Conservation (phyloP, 2,888 invertebrate genomes). For the Peribatodes rhomboidaria region DNA sequence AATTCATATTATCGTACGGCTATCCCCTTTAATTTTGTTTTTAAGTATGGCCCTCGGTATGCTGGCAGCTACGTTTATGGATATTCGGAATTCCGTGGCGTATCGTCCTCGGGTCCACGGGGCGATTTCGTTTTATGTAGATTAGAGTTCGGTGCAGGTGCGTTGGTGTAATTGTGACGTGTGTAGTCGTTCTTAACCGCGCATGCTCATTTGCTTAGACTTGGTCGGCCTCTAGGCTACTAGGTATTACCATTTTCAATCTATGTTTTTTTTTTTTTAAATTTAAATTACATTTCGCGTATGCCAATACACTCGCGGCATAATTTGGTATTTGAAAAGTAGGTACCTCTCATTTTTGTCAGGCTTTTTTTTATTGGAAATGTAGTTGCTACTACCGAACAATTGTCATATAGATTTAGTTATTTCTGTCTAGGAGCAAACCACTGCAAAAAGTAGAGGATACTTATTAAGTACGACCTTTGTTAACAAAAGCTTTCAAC, state of each 20-base stretch:
- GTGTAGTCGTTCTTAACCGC: slow-evolving; percentile 56
- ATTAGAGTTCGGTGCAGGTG: slow-evolving; percentile 68
- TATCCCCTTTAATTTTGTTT: slow-evolving; percentile 87
- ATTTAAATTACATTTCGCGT: no score
- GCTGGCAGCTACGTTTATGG: slow-evolving; percentile 85
- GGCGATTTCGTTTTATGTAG: slow-evolving; percentile 82
- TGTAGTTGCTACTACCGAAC: no score
- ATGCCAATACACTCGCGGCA: no score
- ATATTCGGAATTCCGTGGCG: slow-evolving; percentile 83
- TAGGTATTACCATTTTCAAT: slow-evolving; percentile 6
- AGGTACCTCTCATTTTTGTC: no score
- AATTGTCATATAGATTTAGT: no score
- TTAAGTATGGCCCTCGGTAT: slow-evolving; percentile 85
- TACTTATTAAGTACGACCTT: no score
- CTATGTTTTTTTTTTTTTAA: neutral
- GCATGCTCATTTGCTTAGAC: slow-evolving; percentile 34
- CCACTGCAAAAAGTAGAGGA: no score
- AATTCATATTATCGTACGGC: slow-evolving; percentile 86
- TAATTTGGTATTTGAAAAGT: no score
- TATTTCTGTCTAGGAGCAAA: no score
- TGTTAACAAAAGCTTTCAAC: no score
- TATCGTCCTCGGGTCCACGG: slow-evolving; percentile 74
- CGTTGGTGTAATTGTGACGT: slow-evolving; percentile 75
- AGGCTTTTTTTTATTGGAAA: no score
- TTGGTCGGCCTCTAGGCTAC: slow-evolving; percentile 18